A percentile compares a stretch with the other conserved stretches of the same genome.
These are phyloP conservation scores for Rhopalosiphum padi DNA, from an alignment of 1,140 invertebrate species.

Conservation along the genomic window DNA sequence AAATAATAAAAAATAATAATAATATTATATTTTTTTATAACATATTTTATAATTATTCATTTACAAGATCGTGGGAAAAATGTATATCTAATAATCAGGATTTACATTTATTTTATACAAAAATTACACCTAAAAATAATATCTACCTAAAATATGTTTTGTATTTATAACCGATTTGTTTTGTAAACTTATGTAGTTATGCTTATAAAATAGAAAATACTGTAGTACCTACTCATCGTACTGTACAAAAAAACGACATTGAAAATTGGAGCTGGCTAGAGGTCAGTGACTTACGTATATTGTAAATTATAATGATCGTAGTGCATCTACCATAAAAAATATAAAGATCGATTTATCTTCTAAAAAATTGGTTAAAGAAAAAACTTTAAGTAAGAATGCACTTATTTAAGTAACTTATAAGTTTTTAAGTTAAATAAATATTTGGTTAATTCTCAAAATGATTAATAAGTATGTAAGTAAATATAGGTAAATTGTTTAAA, in stretches of 20 bases:
- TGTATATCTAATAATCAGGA: neutral
- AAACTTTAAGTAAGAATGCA: too few species aligned
- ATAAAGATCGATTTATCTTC: neutral
- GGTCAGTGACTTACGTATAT: too few species aligned
- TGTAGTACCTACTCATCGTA: neutral
- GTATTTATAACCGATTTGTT: neutral
- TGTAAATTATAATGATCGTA: neutral
- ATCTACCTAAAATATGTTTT: neutral
- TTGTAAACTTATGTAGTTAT: neutral
- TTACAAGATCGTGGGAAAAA: neutral
- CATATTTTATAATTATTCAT: neutral
- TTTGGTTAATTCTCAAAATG: too few species aligned
- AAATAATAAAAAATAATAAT: neutral
- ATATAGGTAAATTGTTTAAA: too few species aligned
- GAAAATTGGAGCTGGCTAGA: too few species aligned
- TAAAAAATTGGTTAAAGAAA: too few species aligned
- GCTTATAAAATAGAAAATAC: neutral
- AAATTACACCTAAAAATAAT: neutral
- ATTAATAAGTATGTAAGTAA: too few species aligned
- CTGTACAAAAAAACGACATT: neutral
- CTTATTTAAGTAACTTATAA: too few species aligned
- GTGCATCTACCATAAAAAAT: neutral
- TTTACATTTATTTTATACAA: neutral
- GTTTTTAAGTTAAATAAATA: too few species aligned
- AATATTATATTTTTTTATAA: neutral